A percentile compares a stretch with the other conserved stretches of the same genome.
Conservation (phyloP, 1,140 invertebrate species). For the Contarinia nasturtii region DNA sequence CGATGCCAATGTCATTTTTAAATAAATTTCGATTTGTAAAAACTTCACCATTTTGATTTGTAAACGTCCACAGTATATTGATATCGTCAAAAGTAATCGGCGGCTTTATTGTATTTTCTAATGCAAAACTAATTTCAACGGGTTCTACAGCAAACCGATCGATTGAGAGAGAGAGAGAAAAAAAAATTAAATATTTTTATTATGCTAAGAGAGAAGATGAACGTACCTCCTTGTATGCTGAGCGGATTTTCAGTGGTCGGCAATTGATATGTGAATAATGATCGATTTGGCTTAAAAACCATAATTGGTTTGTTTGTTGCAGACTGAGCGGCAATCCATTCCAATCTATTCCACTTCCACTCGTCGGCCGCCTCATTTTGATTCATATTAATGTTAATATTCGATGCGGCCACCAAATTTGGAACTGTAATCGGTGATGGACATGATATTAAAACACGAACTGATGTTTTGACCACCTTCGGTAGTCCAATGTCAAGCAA, state of each 20-base stretch:
- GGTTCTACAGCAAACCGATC: constrained; percentile 57
- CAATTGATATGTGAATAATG: constrained; percentile 50
- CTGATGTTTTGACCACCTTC: constrained; percentile 17
- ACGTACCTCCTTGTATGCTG: constrained; percentile 49
- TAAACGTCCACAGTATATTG: constrained; percentile 61
- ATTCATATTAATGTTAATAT: constrained; percentile 33
- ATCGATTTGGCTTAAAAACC: constrained; percentile 56
- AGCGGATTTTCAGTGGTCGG: constrained; percentile 35
- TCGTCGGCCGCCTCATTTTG: constrained; percentile 14
- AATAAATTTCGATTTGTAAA: constrained; percentile 18
- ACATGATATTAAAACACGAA: constrained; percentile 18
- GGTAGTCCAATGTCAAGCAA: constrained; percentile 17
- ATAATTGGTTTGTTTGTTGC: constrained; percentile 46
- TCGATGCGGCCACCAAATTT: constrained; percentile 43
- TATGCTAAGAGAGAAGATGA: constrained; percentile 9
- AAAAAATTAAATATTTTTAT: neutral
- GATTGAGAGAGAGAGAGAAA: constrained; percentile 6
- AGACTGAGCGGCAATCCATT: constrained; percentile 56
- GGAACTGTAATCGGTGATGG: constrained; percentile 26
- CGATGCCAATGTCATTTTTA: constrained; percentile 18
- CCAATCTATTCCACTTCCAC: constrained; percentile 47
- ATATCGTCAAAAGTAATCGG: constrained; percentile 50
- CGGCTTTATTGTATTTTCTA: constrained; percentile 67
- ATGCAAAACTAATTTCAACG: constrained; percentile 52
- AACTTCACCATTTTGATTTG: constrained; percentile 22